Evolutionary conservation across 1,140 invertebrate species (phyloP).

Genomic region (Drosophila nasuta): DNA sequence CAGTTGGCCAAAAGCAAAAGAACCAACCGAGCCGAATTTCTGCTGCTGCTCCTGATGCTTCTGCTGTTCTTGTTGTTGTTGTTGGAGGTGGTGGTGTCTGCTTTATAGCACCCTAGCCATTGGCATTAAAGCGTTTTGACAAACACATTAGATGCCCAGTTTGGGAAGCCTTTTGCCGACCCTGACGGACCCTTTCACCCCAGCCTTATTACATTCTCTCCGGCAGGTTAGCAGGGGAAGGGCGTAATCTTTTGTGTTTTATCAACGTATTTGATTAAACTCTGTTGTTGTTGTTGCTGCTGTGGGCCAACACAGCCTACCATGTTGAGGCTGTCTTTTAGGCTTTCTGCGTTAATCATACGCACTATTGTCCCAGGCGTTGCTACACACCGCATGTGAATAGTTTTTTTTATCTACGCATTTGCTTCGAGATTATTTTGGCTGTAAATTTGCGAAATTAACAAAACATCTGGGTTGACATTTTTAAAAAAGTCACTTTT

Average conservation of each 20-base stretch:
- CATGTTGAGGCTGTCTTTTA: conserved; percentile 61
- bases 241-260: conserved; percentile 78
- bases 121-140: conserved; percentile 79
- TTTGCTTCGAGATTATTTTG: conserved; percentile 15
- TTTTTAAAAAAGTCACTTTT: background rate
- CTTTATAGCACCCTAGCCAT: conserved; percentile 61
- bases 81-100: conserved; percentile 25
- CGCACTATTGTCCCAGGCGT: conserved; percentile 48
- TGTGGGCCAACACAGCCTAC: conserved; percentile 23
- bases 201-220: conserved; percentile 45
- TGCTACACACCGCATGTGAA: background rate
- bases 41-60: conserved; percentile 7
- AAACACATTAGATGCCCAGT: conserved; percentile 72
- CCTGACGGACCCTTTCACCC: conserved; percentile 41
- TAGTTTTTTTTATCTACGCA: conserved; percentile 54
- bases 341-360: conserved; percentile 75
- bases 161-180: conserved; percentile 34
- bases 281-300: conserved; percentile 43
- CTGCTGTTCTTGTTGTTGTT: conserved; percentile 22
- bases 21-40: conserved; percentile 5
- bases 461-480: conserved; percentile 6
- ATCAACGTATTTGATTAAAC: conserved; percentile 81
- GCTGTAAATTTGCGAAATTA: conserved; percentile 40
- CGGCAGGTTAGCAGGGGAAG: conserved; percentile 10
- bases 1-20: conserved; percentile 35